Base-by-base conservation (phyloP, 2,797 vertebrate genomes). In the Scomberomorus guttatus region DNA sequence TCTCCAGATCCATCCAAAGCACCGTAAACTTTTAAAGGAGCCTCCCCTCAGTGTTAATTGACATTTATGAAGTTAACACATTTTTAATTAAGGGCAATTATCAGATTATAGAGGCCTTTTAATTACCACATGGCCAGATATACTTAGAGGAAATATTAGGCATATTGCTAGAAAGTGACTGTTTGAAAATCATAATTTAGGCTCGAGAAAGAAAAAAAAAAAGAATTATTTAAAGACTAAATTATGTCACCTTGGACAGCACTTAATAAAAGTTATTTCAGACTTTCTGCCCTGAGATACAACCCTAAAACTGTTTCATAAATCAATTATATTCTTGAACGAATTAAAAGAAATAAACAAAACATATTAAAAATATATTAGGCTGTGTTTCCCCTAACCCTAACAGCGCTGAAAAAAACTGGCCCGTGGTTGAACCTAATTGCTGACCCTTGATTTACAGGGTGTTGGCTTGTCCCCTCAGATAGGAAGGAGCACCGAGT, bases 81-180 rank as follows among this genome's bases (percentile, higher is more conserved):
- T 90, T 90, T 84, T 91, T 93, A 92, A 95, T 90, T 93, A 92
- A 92, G 81, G 86, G 70, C 89, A 93, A 91, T 94, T 91, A 95
- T 94, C 92, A 91, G 85, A 94, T 95, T 91, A 76, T 79, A 83
- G 42, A 71, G 50, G 81, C 46, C 65, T 89, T 86, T 94, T 93
- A 94, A 94, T 94, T 93, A 94, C 79, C 56, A 79, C 86, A 82
- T 67, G 61, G 72, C 5, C 78, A 84, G 81, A 85, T 80, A 79
- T 69, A 91, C 75, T 90, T 86, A 71, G 62, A 83, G 72, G 89
- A 93, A 88, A 89, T 87, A 77, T 77, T 51, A 29, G 46, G 51
- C 51, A 86, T 84, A 91, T 92, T 90, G 67, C 81, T 90, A 76
- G 79, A 93, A 92, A 92, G 84, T 84, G 58, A 88, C 54, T 79